Evolutionary conservation across 2,797 vertebrate species (phyloP).

Genomic region (Prionace glauca): DNA sequence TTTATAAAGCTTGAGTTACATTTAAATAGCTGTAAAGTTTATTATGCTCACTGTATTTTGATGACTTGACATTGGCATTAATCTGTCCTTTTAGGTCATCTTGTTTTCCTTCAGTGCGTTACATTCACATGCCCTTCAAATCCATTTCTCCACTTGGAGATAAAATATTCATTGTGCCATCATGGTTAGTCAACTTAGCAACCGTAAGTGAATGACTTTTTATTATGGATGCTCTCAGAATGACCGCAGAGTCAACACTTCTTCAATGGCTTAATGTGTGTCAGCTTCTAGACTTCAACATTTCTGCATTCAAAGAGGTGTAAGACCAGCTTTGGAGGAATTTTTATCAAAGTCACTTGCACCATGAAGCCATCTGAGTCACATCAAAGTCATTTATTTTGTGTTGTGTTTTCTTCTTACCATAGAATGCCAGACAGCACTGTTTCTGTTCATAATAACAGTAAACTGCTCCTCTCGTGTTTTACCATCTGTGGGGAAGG

Average conservation of each 20-base stretch:
- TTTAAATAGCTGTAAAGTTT: not conserved
- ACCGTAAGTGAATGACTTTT: constrained; percentile 33
- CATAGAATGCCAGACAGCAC: not conserved
- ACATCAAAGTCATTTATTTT: not conserved
- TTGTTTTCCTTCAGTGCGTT: constrained; percentile 8
- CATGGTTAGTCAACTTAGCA: constrained; percentile 20
- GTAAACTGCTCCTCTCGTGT: not conserved
- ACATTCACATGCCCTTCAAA: constrained; percentile 21
- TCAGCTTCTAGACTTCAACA: not conserved
- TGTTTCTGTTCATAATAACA: not conserved
- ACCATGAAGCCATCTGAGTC: not conserved
- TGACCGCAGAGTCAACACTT: not conserved
- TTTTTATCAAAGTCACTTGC: not conserved
- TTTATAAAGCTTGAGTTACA: not conserved
- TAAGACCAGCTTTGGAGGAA: not conserved
- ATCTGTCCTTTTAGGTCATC: not conserved
- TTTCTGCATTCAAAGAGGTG: not conserved
- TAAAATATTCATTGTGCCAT: constrained; percentile 35
- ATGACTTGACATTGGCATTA: not conserved
- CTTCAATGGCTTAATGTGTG: not conserved
- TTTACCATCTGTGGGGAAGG: not conserved
- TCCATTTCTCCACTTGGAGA: constrained; percentile 26
- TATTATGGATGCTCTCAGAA: constrained; percentile 6
- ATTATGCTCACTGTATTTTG: constrained; percentile 14
- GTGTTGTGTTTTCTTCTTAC: not conserved